These are phyloP conservation scores for Hermodice carunculata DNA, from an alignment of 2,888 invertebrate species.

Conservation along the genomic window DNA sequence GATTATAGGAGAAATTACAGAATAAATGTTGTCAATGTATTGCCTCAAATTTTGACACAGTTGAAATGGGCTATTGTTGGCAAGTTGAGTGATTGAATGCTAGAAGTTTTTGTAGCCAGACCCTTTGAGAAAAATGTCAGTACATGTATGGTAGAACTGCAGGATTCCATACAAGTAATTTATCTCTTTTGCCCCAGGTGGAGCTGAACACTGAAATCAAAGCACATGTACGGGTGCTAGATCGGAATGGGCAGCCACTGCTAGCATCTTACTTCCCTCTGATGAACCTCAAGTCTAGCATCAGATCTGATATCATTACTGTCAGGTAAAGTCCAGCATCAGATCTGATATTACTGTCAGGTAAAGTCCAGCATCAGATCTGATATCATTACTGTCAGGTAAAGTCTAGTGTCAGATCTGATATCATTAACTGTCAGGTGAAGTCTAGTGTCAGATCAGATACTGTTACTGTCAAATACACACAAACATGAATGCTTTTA, in stretches of 20 bases:
- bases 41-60: too few relatives aligned
- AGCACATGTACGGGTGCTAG: constrained; percentile 67
- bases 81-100: too few relatives aligned
- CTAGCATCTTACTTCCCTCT: constrained; percentile 67
- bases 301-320: constrained; percentile 65
- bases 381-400: neutral
- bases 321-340: constrained; percentile 57
- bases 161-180: too few relatives aligned
- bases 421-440: neutral
- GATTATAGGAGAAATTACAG: too few relatives aligned
- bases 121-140: too few relatives aligned
- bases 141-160: too few relatives aligned
- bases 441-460: neutral
- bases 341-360: constrained; percentile 45
- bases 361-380: constrained; percentile 44
- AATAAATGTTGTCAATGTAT: too few relatives aligned
- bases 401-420: neutral
- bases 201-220: constrained; percentile 66
- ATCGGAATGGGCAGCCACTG: constrained; percentile 63
- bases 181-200: constrained; percentile 55
- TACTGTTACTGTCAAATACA: neutral
- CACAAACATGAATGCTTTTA: neutral
- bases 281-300: constrained; percentile 66
- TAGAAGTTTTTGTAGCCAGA: too few relatives aligned
- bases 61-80: too few relatives aligned